Evolutionary conservation across 2,888 invertebrate species (phyloP).

Genomic region (Ferdinandea cuprea): DNA sequence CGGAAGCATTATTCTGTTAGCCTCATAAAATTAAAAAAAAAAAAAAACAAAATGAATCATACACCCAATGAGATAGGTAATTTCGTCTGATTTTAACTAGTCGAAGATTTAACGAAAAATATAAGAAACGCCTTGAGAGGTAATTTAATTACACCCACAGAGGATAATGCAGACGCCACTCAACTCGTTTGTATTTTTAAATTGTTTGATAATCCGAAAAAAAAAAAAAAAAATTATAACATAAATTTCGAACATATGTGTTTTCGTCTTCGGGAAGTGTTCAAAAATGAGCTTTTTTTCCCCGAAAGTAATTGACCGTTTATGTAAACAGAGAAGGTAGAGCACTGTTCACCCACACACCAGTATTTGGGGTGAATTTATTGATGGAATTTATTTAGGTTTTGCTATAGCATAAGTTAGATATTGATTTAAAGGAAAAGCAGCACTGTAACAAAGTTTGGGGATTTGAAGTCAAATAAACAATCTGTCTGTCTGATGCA

Average conservation of each 20-base stretch:
- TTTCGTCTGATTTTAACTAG: slow-evolving; percentile 13
- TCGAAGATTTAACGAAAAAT: background rate
- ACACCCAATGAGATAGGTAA: slow-evolving; percentile 2
- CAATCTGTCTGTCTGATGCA: slow-evolving; percentile 17
- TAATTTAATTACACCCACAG: background rate
- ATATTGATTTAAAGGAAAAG: slow-evolving; percentile 3
- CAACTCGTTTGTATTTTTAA: slow-evolving; percentile 7
- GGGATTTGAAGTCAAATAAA: slow-evolving; percentile 22
- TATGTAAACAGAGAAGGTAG: slow-evolving; percentile 28
- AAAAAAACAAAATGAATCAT: slow-evolving; percentile 12
- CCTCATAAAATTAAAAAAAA: background rate
- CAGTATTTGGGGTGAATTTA: slow-evolving; percentile 28
- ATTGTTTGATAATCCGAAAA: background rate
- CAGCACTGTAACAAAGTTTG: slow-evolving; percentile 1
- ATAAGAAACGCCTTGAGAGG: background rate
- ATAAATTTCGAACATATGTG: slow-evolving; percentile 13
- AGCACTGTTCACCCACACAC: slow-evolving; percentile 6
- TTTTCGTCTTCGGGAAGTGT: slow-evolving; percentile 22
- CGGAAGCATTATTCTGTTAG: slow-evolving; percentile 29
- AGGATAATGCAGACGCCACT: slow-evolving; percentile 16
- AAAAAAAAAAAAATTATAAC: slow-evolving; percentile 6
- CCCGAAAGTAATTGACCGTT: slow-evolving; percentile 39
- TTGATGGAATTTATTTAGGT: slow-evolving; percentile 41
- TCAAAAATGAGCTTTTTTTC: slow-evolving; percentile 13
- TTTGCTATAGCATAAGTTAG: slow-evolving; percentile 39